Evolutionary conservation across 2,113 vertebrate species (phyloP).

Genomic region (Bagarius yarrelli): DNA sequence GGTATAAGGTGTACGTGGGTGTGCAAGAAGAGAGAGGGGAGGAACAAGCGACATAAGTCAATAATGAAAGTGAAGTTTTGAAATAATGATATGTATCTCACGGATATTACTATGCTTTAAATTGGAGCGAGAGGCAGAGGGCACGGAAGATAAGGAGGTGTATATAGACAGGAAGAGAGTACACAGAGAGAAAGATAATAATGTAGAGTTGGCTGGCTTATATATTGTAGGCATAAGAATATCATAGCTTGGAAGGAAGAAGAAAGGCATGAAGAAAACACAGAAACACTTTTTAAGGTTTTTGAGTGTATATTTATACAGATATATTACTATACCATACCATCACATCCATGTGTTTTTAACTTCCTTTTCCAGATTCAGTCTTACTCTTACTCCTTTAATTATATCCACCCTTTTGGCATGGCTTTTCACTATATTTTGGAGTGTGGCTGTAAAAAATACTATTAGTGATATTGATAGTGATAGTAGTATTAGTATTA

Average conservation of each 20-base stretch:
- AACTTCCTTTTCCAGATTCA: too few species aligned
- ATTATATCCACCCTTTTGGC: too few species aligned
- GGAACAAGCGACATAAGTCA: neutral
- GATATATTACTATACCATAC: neutral
- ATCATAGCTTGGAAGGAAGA: neutral
- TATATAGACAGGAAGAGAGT: neutral
- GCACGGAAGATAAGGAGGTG: neutral
- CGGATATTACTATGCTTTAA: constrained; percentile 1
- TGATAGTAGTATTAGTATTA: too few species aligned
- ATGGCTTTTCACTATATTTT: too few species aligned
- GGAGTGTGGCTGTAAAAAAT: too few species aligned
- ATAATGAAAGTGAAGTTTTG: constrained; percentile 6
- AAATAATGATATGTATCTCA: constrained; percentile 10
- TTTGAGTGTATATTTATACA: neutral
- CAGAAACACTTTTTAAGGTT: neutral
- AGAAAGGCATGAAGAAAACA: neutral
- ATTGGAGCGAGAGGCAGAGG: constrained; percentile 7
- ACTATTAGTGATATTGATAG: too few species aligned
- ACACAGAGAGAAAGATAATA: constrained; percentile 4
- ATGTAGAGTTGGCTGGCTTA: neutral
- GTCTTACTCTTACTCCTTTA: too few species aligned
- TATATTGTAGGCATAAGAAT: neutral
- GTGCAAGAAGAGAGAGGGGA: neutral
- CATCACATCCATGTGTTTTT: too few species aligned
- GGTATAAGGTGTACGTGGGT: neutral